Evolutionary conservation across 2,888 invertebrate species (phyloP).

Genomic region (Ceramica pisi): DNA sequence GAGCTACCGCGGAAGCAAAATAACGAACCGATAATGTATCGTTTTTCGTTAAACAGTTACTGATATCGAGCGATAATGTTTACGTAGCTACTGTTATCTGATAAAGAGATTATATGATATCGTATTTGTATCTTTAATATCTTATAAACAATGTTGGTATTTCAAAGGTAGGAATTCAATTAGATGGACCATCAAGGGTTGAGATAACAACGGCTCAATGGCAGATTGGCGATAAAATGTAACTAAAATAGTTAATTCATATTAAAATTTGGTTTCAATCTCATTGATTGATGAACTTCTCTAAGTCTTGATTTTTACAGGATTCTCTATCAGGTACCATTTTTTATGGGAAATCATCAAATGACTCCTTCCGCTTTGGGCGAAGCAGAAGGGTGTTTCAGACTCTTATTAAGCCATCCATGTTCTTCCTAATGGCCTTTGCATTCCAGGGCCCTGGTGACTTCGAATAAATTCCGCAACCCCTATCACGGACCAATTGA

Average conservation of each 20-base stretch:
- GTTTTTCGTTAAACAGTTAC: constrained; percentile 26
- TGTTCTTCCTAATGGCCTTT: too few species aligned
- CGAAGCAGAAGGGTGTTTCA: too few species aligned
- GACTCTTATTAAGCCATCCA: too few species aligned
- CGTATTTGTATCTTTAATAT: constrained; percentile 40
- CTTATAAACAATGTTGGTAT: constrained; percentile 14
- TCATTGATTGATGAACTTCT: background rate
- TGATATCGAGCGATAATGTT: constrained; percentile 26
- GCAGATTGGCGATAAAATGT: constrained; percentile 14
- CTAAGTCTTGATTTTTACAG: too few species aligned
- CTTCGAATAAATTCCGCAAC: too few species aligned
- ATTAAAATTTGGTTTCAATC: background rate
- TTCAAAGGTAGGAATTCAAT: constrained; percentile 27
- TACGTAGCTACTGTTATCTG: constrained; percentile 36
- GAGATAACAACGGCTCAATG: constrained; percentile 9
- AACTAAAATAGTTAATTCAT: background rate
- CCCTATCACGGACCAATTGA: too few species aligned
- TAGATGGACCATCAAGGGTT: constrained; percentile 11
- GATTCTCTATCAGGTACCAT: too few species aligned
- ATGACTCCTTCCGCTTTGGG: too few species aligned
- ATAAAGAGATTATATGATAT: constrained; percentile 31
- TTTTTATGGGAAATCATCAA: too few species aligned
- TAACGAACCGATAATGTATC: constrained; percentile 24
- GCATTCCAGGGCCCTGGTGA: too few species aligned
- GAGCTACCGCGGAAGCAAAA: constrained; percentile 37